Evolutionary conservation across 2,113 vertebrate species (phyloP), one percentile per base, ranked within the genome.

Genomic region (Ptychochromis oligacanthus): DNA sequence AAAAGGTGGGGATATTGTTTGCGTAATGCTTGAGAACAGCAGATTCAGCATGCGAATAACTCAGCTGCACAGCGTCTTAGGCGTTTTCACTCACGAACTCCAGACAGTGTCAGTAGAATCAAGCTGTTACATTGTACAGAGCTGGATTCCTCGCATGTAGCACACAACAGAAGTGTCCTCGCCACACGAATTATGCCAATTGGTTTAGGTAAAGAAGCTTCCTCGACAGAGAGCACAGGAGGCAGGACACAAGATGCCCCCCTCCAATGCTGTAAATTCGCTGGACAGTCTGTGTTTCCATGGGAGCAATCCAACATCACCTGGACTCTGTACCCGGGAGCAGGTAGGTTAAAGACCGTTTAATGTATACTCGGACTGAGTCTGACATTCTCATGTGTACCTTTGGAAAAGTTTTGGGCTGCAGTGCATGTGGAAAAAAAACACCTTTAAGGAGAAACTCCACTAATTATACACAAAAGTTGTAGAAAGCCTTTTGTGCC

Each of bases 241-340:
- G 31, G 59, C 59, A 61, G 59, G 9, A 34, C 24, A 36, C 12
- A 61, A 2, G 60, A 24, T 26, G 43, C 43, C 65, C 43, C 5
- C 24, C n/a, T 31, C 24, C 49, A 49, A 46, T 8, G 65, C 65
- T 24, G 22, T 20, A 57, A 24, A 57, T 57, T 4, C 55, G 13
- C 55, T 12, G 55, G n/a, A 6, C 55, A n/a, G n/a, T 0, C 0
- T 49, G 11, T 65, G 26, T 46, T 49, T 70, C 0, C 9, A 49
- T 38, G 0, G 1, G 1, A 70, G 17, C 2, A 20, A 17, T 49
- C 10, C 43, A 31, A 31, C 10, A 18, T 31, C 43, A 12, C 65
- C 40, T 52, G 65, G 5, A 49, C 64, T 2, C 0, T 70, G 43
- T 28, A 28, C 24, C 17, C 18, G 24, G 49, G 24, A 52, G 17